phyloP scores from a whole-genome alignment of 1,140 invertebrate genomes.

The Araneus ventricosus region DNA sequence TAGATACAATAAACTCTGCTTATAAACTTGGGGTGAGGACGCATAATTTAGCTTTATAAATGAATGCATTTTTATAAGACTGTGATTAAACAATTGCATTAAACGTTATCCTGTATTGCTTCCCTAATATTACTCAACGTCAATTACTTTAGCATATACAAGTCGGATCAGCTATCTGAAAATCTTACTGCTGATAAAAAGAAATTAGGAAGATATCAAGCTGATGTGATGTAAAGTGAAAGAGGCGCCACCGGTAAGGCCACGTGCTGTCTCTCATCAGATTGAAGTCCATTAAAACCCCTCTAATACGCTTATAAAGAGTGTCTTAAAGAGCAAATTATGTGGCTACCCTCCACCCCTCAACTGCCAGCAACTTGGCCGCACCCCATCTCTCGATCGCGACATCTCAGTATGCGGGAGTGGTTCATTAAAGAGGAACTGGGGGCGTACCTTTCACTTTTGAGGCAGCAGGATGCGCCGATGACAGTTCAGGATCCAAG shows the following conservation, averaged over 20 bases:
- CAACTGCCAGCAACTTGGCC: background rate
- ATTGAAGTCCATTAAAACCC: conserved; percentile 32
- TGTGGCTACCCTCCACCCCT: background rate
- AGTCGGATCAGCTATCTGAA: background rate
- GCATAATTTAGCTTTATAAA: too few relatives aligned
- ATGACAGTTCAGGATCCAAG: conserved; percentile 27
- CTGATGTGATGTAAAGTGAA: background rate
- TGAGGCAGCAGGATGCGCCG: conserved; percentile 4
- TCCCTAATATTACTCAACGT: background rate
- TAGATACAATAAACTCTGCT: too few relatives aligned
- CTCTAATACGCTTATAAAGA: conserved; percentile 22
- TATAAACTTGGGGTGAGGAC: too few relatives aligned
- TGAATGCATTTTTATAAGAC: too few relatives aligned
- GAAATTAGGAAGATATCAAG: background rate
- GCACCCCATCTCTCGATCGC: background rate
- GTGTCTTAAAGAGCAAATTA: conserved; percentile 50
- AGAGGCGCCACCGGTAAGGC: background rate
- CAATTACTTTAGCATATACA: background rate
- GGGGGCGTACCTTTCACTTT: conserved; percentile 43
- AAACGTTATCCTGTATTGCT: too few relatives aligned
- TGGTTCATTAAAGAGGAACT: conserved; percentile 30
- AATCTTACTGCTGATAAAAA: background rate
- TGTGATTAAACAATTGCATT: too few relatives aligned
- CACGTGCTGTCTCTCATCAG: conserved; percentile 34
- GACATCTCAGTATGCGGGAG: conserved; percentile 22